These are phyloP conservation scores for Apeira syringaria DNA, from an alignment of 2,888 invertebrate species.

Conservation along the genomic window DNA sequence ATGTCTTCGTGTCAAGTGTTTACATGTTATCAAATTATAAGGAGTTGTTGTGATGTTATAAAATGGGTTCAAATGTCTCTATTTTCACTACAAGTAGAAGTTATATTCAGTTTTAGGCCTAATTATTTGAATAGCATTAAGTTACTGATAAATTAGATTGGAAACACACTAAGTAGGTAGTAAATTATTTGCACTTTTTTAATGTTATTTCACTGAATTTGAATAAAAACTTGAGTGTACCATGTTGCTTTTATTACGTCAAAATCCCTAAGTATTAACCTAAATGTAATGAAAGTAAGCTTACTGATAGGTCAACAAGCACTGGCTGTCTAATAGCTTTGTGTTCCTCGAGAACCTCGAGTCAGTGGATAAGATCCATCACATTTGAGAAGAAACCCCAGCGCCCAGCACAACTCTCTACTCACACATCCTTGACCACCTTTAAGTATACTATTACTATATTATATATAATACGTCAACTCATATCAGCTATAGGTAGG, in stretches of 20 bases:
- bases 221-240: constrained; percentile 1
- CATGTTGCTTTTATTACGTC: neutral
- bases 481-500: too few species aligned
- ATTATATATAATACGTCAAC: too few species aligned
- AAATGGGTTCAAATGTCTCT: constrained; percentile 2
- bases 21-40: constrained; percentile 7
- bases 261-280: neutral
- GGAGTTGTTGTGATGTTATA: constrained; percentile 8
- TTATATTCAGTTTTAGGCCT: constrained; percentile 1
- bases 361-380: too few species aligned
- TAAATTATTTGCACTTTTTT: constrained; percentile 74
- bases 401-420: too few species aligned
- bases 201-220: constrained; percentile 44
- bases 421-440: too few species aligned
- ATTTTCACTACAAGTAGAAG: constrained; percentile 1
- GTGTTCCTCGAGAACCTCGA: too few species aligned
- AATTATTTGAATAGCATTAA: constrained; percentile 1
- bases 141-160: constrained; percentile 5
- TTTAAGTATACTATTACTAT: too few species aligned
- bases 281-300: too few species aligned
- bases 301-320: too few species aligned
- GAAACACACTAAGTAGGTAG: constrained; percentile 4
- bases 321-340: too few species aligned
- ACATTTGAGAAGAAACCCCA: too few species aligned
- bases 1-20: constrained; percentile 5